Evolutionary conservation across 2,797 vertebrate genomes (phyloP), one percentile per base, ranked within the genome.

Genomic region (Lutjanus argentimaculatus): DNA sequence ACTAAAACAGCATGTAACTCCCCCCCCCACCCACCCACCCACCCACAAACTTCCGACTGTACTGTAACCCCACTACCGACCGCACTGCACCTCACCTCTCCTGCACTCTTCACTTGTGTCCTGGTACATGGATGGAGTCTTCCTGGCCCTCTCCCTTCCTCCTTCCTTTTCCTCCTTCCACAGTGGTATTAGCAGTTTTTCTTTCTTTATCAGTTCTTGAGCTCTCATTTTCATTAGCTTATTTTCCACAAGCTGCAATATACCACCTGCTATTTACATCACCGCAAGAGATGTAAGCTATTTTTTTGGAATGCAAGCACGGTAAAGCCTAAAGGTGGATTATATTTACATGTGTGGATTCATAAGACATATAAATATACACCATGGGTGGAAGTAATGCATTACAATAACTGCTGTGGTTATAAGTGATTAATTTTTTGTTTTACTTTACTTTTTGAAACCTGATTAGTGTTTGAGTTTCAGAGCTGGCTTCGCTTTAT

Each of bases 1-100:
- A 96, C 93, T 95, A 85, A 93, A 93, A 93, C 95, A 96, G 94
- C 97, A 97, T 97, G 95, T 95, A 82, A 94, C 91, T 52, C 77
- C 61, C 72, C 61, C 72, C 70, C 73, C 51, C 75, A 62, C 76
- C 52, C 75, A 74, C 73, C 51, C 76, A 62, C 76, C 52, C 75
- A 74, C 77, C 57, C 85, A 56, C 77, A 86, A 72, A 79, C 84
- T 22, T 83, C 73, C 36, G 58, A 86, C 80, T 93, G 87, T 88
- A 88, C 85, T 90, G 86, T 91, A 84, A 86, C 81, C 74, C 72
- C 79, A 76, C 88, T 73, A 77, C 89, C 75, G 30, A 79, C 88
- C 53, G 63, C 86, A 84, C 80, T 85, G 83, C 86, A 83, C 90
- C 82, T 87, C 85, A 81, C 87, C 89, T 89, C 8, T 84, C 82